Percentiles rank a stretch among this genome's conserved stretches.
phyloP scores from a whole-genome alignment of 2,888 invertebrate species.

The Heteropelma amictum region DNA sequence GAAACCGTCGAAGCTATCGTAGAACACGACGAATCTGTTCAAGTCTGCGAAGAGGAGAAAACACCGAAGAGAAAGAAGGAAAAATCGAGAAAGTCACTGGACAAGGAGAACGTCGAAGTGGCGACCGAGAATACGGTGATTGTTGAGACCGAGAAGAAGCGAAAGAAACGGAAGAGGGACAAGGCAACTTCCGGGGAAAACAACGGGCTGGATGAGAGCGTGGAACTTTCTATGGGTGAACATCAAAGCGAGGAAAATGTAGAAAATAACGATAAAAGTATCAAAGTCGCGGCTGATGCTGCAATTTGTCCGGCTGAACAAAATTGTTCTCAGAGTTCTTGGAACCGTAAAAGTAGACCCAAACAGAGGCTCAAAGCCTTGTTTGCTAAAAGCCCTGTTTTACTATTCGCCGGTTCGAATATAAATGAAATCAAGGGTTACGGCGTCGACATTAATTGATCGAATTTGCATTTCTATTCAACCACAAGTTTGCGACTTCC shows the following conservation, averaged over 20 bases:
- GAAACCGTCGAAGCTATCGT: conserved; percentile 1
- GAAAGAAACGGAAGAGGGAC: conserved; percentile 47
- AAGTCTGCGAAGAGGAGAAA: not conserved
- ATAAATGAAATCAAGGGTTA: conserved; percentile 72
- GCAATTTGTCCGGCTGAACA: not conserved
- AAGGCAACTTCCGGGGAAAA: conserved; percentile 31
- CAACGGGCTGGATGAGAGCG: conserved; percentile 10
- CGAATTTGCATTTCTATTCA: not conserved
- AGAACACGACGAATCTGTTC: not conserved
- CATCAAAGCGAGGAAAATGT: not conserved
- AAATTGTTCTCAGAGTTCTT: conserved; percentile 35
- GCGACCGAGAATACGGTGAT: conserved; percentile 4
- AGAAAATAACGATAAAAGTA: conserved; percentile 5
- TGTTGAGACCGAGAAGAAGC: conserved; percentile 35
- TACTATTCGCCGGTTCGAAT: conserved; percentile 72
- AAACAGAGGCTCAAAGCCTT: conserved; percentile 67
- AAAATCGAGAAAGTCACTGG: conserved; percentile 37
- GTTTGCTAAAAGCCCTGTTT: conserved; percentile 65
- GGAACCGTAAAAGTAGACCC: conserved; percentile 52
- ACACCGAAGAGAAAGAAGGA: conserved; percentile 32
- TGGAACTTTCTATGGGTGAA: conserved; percentile 21
- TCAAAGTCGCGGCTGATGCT: not conserved
- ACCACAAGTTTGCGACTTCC: not conserved
- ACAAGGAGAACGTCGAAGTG: conserved; percentile 34
- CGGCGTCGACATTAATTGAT: conserved; percentile 57